Base-by-base conservation (phyloP, 2,113 vertebrate species). In the Empidonax traillii region DNA sequence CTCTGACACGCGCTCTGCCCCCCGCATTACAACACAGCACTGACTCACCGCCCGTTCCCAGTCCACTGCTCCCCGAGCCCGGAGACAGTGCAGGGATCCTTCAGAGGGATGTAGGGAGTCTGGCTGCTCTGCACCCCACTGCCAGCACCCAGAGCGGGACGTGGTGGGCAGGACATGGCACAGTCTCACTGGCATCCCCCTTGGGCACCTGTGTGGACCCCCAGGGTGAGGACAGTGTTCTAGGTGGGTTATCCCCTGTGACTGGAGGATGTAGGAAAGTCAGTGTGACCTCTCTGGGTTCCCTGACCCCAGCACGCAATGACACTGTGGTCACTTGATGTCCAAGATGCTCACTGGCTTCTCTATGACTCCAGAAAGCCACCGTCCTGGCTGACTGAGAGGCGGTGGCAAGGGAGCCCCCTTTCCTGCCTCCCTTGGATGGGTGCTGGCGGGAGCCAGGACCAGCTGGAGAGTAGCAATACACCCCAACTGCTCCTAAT, bases 11-110 rank as follows among this genome's bases (percentile, higher is more conserved):
- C n/a, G 51, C 79, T 85, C 77, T 77, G 73, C 46, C 61, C 72
- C 74, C 85, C 13, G 44, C 10, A 0, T 97, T 96, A 85, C 93
- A 89, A 93, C 90, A 95, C 53, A 49, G 73, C 84, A 82, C 74
- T 96, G 96, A 97, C 92, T 96, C 96, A 96, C 92, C 2, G 10
- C 27, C 81, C 19, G 6, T 56, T 85, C 87, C 87, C 75, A 86
- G 58, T 63, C 82, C 3, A 3, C 82, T 65, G 53, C 87, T 88
- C 85, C 66, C 52, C 6, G 3, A 66, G 72, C 92, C 83, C 9
- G 44, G 44, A 86, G 85, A 88, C 37, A 33, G 73, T 10, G 3
- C n/a, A 49, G 37, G 73, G 51, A 86, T 87, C 53, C 82, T 76
- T 87, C 63, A 22, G 56, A 71, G 39, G 73, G 89, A 67, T 72